Conservation (phyloP, 2,888 invertebrate genomes). For the Temnothorax unifasciatus region DNA sequence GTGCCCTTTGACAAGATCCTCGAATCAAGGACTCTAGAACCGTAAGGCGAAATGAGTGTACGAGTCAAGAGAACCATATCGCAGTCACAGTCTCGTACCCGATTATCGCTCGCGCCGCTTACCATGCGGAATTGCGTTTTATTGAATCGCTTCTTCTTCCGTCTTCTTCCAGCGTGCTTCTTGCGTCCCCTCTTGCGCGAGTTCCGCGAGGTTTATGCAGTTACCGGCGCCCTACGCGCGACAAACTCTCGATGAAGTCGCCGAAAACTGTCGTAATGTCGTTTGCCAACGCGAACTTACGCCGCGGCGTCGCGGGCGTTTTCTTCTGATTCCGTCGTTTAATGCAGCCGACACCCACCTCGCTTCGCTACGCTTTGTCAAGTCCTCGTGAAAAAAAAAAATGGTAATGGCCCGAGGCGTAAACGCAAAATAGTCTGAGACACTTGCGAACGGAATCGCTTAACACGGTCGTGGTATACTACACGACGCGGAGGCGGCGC, state of each 20-base stretch:
- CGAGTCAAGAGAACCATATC: conserved; percentile 12
- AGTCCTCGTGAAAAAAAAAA: neutral
- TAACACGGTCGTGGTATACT: neutral
- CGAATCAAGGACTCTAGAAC: conserved; percentile 55
- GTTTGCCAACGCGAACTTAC: conserved; percentile 36
- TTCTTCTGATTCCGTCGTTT: conserved; percentile 15
- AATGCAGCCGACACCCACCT: neutral
- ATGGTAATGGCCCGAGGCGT: neutral
- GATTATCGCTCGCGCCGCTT: conserved; percentile 25
- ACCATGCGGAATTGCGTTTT: conserved; percentile 35
- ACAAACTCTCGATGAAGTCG: conserved; percentile 22
- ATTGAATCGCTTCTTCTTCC: conserved; percentile 23
- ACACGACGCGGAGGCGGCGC: neutral
- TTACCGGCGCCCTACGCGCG: conserved; percentile 2
- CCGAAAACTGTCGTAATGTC: conserved; percentile 25
- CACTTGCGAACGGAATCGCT: conserved; percentile 1
- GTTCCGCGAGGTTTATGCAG: neutral
- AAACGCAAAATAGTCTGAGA: conserved; percentile 8
- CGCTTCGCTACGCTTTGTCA: conserved; percentile 2
- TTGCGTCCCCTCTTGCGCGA: neutral
- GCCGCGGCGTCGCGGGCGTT: neutral
- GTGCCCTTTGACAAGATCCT: conserved; percentile 65
- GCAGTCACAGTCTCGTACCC: neutral
- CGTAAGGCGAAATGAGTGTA: conserved; percentile 31
- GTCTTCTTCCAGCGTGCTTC: neutral